Evolutionary conservation across 2,888 invertebrate species (phyloP).

Genomic region (Troides helena): DNA sequence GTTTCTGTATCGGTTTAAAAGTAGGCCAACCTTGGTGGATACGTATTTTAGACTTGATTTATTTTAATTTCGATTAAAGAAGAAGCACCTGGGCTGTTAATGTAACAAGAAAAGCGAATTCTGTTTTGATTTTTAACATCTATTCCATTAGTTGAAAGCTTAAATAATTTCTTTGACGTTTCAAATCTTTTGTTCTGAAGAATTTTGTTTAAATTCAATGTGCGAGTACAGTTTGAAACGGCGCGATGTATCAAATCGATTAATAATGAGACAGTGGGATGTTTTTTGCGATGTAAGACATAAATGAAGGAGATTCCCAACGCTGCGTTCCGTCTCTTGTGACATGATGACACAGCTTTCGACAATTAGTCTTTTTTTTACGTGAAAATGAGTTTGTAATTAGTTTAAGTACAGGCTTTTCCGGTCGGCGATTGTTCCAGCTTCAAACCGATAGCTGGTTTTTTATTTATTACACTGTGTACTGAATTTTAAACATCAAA

Average conservation of each 20-base stretch:
- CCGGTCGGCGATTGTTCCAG: constrained; percentile 46
- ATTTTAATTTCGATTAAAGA: constrained; percentile 27
- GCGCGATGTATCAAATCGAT: constrained; percentile 37
- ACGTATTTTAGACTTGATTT: constrained; percentile 21
- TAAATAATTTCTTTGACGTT: constrained; percentile 4
- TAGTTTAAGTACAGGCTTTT: constrained; percentile 63
- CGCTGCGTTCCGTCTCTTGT: constrained; percentile 41
- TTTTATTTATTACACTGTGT: constrained; percentile 35
- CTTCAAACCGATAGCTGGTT: constrained; percentile 33
- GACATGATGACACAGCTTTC: constrained; percentile 62
- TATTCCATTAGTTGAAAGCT: constrained; percentile 21
- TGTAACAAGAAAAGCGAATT: constrained; percentile 26
- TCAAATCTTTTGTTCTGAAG: constrained; percentile 6
- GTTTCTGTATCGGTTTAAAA: constrained; percentile 11
- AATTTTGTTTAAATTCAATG: constrained; percentile 29
- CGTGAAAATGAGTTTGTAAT: constrained; percentile 53
- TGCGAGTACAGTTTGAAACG: constrained; percentile 34
- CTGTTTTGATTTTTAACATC: constrained; percentile 25
- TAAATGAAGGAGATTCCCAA: constrained; percentile 53
- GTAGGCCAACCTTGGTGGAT: constrained; percentile 23
- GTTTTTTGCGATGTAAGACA: constrained; percentile 38
- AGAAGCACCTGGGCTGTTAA: constrained; percentile 28
- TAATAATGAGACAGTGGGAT: constrained; percentile 39
- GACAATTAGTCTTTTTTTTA: constrained; percentile 54
- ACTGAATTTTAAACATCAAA: constrained; percentile 28